Conservation (phyloP, 2,113 vertebrate genomes). For the Leptobrachium leishanense region DNA sequence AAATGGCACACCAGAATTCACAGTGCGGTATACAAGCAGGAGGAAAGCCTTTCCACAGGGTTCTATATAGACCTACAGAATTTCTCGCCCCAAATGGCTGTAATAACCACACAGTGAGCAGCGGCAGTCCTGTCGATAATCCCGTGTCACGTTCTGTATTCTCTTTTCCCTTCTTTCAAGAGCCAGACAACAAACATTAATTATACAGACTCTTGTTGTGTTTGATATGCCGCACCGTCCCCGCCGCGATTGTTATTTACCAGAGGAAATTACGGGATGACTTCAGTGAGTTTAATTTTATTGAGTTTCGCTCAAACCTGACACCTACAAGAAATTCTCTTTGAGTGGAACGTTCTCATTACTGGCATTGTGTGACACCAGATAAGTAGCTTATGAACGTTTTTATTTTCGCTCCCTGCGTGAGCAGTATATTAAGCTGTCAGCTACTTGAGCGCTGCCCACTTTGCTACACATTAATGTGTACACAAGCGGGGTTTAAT, state of each 20-base stretch:
- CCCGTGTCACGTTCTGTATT: neutral
- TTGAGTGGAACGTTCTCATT: conserved; percentile 10
- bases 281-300: neutral
- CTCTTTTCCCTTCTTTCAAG: neutral
- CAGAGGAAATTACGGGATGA: neutral
- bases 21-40: no score
- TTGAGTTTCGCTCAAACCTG: neutral
- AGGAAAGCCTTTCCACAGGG: no score
- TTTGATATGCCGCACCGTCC: neutral
- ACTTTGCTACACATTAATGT: neutral
- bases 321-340: neutral
- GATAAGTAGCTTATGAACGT: conserved; percentile 35
- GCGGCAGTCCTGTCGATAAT: neutral
- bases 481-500: conserved; percentile 4
- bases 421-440: conserved; percentile 35
- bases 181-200: neutral
- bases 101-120: neutral
- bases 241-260: neutral
- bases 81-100: no score
- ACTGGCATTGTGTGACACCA: neutral
- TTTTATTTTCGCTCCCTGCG: conserved; percentile 15
- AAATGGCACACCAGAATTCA: no score
- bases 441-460: neutral
- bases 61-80: no score
- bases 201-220: neutral